A percentile compares a stretch with the other conserved stretches of the same genome.
Conservation (phyloP, 1,140 invertebrate genomes). For the Epicauta chinensis region DNA sequence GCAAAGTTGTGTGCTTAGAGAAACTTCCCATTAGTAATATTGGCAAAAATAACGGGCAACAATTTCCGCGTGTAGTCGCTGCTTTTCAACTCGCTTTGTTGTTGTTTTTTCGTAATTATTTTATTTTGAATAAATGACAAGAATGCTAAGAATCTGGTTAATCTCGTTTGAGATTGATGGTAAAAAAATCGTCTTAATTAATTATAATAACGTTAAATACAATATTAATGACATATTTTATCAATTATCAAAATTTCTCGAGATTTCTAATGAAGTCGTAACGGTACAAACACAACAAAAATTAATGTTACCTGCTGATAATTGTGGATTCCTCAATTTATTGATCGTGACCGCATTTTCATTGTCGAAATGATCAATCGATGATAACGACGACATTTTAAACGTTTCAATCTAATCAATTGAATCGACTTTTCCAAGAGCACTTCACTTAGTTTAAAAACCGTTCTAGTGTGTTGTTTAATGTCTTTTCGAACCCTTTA, state of each 20-base stretch:
- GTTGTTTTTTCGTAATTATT: no score
- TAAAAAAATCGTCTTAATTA: no score
- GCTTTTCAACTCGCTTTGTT: no score
- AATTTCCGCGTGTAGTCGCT: no score
- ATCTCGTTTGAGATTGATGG: no score
- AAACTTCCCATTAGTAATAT: no score
- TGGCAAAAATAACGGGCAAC: no score
- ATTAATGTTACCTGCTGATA: constrained; percentile 10
- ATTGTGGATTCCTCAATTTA: constrained; percentile 6
- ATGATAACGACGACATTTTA: constrained; percentile 6
- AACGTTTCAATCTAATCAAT: constrained; percentile 5
- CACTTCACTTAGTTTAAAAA: background rate
- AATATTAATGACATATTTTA: background rate
- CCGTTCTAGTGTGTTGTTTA: constrained; percentile 3
- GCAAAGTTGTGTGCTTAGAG: no score
- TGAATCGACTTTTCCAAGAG: background rate
- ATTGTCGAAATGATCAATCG: background rate
- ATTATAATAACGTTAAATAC: constrained; percentile 2
- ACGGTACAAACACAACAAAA: constrained; percentile 1
- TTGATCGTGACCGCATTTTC: constrained; percentile 7
- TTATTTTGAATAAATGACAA: no score
- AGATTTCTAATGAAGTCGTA: background rate
- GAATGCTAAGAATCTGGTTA: no score
- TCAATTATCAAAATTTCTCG: background rate
- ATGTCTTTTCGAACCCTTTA: constrained; percentile 9